Conservation (phyloP, 2,888 invertebrate species). For the Melanotus villosus region DNA sequence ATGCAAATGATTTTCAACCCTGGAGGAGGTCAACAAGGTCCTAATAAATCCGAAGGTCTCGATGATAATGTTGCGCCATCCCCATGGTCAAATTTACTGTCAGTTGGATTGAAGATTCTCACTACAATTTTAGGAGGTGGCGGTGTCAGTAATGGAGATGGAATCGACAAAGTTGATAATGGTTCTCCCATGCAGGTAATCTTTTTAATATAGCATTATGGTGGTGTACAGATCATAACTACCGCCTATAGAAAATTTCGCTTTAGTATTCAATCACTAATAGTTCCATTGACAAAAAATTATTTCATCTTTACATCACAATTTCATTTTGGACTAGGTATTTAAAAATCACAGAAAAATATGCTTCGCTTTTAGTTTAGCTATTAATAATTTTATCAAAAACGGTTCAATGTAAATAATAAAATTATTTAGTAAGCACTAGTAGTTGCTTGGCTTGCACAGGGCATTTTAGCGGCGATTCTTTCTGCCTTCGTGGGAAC, state of each 20-base stretch:
- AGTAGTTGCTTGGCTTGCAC: constrained; percentile 69
- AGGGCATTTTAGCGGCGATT: constrained; percentile 94
- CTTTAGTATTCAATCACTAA: constrained; percentile 10
- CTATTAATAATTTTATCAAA: constrained; percentile 33
- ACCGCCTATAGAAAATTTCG: not conserved
- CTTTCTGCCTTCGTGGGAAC: constrained; percentile 92
- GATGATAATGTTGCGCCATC: constrained; percentile 82
- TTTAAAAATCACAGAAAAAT: constrained; percentile 21
- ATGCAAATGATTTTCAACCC: constrained; percentile 91
- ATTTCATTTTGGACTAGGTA: constrained; percentile 7
- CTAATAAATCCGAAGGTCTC: constrained; percentile 84
- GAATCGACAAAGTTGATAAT: constrained; percentile 93
- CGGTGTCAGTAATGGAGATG: constrained; percentile 79
- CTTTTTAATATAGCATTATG: no score
- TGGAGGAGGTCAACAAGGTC: constrained; percentile 74
- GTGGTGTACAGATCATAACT: no score
- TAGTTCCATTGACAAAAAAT: not conserved
- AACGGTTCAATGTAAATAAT: constrained; percentile 38
- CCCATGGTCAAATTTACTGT: constrained; percentile 90
- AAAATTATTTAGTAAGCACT: constrained; percentile 46
- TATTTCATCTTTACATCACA: not conserved
- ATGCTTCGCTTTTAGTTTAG: constrained; percentile 46
- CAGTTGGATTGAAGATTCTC: constrained; percentile 88
- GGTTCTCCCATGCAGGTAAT: constrained; percentile 90
- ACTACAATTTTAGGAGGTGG: constrained; percentile 87